Base-by-base conservation (phyloP, 2,113 vertebrate genomes). In the Hypocryptadius cinnamomeus region DNA sequence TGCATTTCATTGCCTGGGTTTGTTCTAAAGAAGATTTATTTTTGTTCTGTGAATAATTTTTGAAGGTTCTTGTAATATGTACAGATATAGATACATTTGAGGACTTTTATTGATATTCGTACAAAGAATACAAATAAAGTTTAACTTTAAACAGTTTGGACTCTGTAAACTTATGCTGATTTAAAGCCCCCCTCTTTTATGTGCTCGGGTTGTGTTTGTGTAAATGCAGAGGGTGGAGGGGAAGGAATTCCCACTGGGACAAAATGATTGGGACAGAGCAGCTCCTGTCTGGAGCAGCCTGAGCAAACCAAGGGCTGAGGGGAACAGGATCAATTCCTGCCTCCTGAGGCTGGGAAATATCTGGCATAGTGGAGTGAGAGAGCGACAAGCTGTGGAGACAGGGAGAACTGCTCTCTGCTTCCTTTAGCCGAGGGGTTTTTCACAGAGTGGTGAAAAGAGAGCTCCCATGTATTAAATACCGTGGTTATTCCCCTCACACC, bases 31-130 rank as follows among this genome's bases (percentile, higher is more conserved):
- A 98, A 97, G 97, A 98, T 98, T 98, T 98, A 98, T 98, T 98
- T 98, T 98, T 98, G 97, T 98, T 98, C 97, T 98, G 98, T 98
- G 98, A 98, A 98, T 98, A 98, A 97, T 97, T 98, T 98, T 98
- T 97, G 97, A 98, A 85, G 65, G 97, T 98, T 98, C 97, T 98
- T 98, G 97, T 98, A 98, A 98, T 96, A 97, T 98, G 98, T 98
- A 98, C 98, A 98, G 97, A 97, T 97, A 98, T 78, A 98, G 97
- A 98, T 98, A 98, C 92, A 84, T 98, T 98, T 97, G 97, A 98
- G 97, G 97, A 97, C 97, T 98, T 98, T 98, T 98, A 98, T 97
- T 97, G 97, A 96, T 98, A 98, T 97, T 98, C 98, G 97, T 98
- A 98, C 96, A 97, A 97, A 98, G 97, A 98, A 95, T 97, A 96